Evolutionary conservation across 2,113 vertebrate species (phyloP).

Genomic region (Castor canadensis): DNA sequence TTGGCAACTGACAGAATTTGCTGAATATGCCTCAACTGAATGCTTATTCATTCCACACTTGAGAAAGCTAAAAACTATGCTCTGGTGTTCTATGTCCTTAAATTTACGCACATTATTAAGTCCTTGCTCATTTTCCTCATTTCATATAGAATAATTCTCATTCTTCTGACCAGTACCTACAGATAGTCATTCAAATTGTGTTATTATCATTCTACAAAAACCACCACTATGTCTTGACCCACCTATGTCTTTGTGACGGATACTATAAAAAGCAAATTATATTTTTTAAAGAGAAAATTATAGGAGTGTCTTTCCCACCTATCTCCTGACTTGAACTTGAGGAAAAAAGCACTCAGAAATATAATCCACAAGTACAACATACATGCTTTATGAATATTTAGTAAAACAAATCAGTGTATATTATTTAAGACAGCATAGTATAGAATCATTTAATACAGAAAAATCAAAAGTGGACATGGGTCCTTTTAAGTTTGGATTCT

Average conservation of each 20-base stretch:
- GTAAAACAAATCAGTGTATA: background rate
- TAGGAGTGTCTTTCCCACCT: background rate
- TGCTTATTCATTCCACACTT: background rate
- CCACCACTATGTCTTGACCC: background rate
- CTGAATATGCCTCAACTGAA: background rate
- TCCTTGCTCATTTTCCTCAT: background rate
- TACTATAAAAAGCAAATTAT: constrained; percentile 29
- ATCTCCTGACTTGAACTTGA: background rate
- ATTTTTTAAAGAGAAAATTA: constrained; percentile 42
- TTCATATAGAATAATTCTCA: background rate
- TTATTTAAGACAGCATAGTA: background rate
- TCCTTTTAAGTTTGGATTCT: background rate
- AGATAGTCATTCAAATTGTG: background rate
- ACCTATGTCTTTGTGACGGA: background rate
- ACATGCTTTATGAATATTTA: background rate
- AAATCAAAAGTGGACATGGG: background rate
- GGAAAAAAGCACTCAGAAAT: background rate
- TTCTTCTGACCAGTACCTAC: background rate
- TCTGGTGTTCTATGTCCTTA: background rate
- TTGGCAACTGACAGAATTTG: constrained; percentile 9
- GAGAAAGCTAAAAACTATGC: background rate
- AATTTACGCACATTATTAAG: background rate
- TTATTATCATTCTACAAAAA: background rate
- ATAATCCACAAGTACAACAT: background rate
- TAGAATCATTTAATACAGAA: background rate